A percentile compares a stretch with the other conserved stretches of the same genome.
Conservation (phyloP, 2,888 invertebrate genomes). For the Trichogramma evanescens region DNA sequence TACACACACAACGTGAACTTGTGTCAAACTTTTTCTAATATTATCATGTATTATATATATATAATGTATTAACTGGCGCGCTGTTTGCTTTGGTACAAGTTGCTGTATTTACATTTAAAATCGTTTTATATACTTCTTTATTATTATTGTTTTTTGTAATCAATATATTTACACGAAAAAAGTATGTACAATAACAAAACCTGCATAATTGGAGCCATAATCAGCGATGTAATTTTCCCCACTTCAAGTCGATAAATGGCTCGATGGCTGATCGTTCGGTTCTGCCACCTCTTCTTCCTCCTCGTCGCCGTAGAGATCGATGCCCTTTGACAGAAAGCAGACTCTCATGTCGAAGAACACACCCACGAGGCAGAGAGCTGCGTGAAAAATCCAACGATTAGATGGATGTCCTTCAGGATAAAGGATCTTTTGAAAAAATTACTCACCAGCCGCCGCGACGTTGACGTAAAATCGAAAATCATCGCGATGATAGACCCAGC, state of each 20-base stretch:
- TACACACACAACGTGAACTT: too few species aligned
- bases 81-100: too few species aligned
- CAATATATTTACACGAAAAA: too few species aligned
- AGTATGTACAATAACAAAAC: too few species aligned
- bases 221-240: neutral
- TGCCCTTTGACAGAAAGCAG: constrained; percentile 54
- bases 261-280: too few species aligned
- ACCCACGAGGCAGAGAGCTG: constrained; percentile 54
- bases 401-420: neutral
- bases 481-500: constrained; percentile 59
- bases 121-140: too few species aligned
- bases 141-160: neutral
- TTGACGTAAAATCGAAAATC: constrained; percentile 55
- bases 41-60: too few species aligned
- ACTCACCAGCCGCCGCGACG: constrained; percentile 51
- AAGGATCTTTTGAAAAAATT: neutral
- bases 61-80: too few species aligned
- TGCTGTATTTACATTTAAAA: too few species aligned
- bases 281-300: constrained; percentile 20
- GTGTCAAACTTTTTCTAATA: too few species aligned
- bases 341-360: constrained; percentile 56
- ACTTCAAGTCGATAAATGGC: neutral
- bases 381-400: constrained; percentile 23
- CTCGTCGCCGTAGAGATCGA: constrained; percentile 54
- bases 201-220: too few species aligned